These are phyloP conservation scores for Temnothorax rugatulus DNA, from an alignment of 2,888 invertebrate species.

Conservation along the genomic window DNA sequence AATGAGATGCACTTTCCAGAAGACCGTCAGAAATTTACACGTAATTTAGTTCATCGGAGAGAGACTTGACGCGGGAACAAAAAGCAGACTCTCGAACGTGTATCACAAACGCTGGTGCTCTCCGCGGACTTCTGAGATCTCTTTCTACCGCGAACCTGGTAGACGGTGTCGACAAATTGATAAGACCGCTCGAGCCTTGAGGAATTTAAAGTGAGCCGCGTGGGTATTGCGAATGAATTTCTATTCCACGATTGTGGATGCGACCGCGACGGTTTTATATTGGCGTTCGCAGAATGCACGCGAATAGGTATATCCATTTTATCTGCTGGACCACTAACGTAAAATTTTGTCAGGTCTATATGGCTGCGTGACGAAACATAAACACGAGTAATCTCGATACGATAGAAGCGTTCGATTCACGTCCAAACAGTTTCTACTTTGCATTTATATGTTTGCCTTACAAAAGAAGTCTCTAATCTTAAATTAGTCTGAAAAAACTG, in stretches of 20 bases:
- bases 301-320: slow-evolving; percentile 27
- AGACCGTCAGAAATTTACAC: slow-evolving; percentile 39
- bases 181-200: slow-evolving; percentile 76
- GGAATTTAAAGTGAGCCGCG: slow-evolving; percentile 73
- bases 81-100: slow-evolving; percentile 43
- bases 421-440: neutral
- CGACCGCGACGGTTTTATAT: slow-evolving; percentile 55
- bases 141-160: slow-evolving; percentile 67
- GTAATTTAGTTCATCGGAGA: slow-evolving; percentile 5
- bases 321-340: neutral
- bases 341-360: slow-evolving; percentile 38
- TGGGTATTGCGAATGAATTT: slow-evolving; percentile 70
- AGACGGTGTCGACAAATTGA: slow-evolving; percentile 82
- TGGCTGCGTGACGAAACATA: neutral
- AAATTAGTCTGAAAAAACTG: neutral
- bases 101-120: slow-evolving; percentile 52
- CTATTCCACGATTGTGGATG: slow-evolving; percentile 65
- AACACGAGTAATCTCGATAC: neutral
- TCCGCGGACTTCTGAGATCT: slow-evolving; percentile 61
- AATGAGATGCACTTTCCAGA: slow-evolving; percentile 38
- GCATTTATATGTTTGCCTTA: neutral
- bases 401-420: neutral
- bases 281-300: neutral
- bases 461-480: neutral
- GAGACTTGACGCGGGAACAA: slow-evolving; percentile 36